Evolutionary conservation across 2,113 vertebrate genomes (phyloP), one percentile per base, ranked within the genome.

Genomic region (Mugil cephalus): DNA sequence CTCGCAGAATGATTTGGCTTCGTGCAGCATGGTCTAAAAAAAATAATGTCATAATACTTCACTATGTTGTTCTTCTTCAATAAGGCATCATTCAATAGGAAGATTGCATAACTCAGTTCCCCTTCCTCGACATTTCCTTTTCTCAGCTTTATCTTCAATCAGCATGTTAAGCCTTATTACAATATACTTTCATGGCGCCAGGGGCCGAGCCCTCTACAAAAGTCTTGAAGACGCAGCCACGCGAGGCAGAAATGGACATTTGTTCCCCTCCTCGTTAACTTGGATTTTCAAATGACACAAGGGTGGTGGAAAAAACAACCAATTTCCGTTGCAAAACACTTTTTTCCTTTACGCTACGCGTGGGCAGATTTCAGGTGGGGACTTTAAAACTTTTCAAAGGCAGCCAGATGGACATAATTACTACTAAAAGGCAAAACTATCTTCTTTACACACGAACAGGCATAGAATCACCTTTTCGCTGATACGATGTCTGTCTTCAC

Each of bases 91-190:
- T 77, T 89, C 80, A 76, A 42, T 80, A 46, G 55, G 74, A n/a
- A 80, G 61, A 84, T 85, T 86, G 82, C 83, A 85, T 79, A 85
- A 87, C 66, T 71, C 56, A 64, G 67, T 87, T 85, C 69, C 83
- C 76, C 69, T 88, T 92, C 86, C 83, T 70, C 82, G 71, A 77
- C 80, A 79, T 86, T 90, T 90, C 82, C 85, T 86, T 71, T 83
- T 81, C 69, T 77, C 62, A 67, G 74, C 83, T 80, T 89, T 88
- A 90, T 90, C 85, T 88, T 68, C 82, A 61, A 91, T 92, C 90
- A 87, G 89, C 76, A 84, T 36, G 77, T 84, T 89, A 74, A 77
- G 87, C 71, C 72, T 90, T 85, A 74, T 87, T 92, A 83, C 74
- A 86, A 82, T 87, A 86, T 70, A 74, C 69, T 77, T 59, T 50